Base-by-base conservation (phyloP, 2,113 vertebrate species). In the Thalassoma bifasciatum region DNA sequence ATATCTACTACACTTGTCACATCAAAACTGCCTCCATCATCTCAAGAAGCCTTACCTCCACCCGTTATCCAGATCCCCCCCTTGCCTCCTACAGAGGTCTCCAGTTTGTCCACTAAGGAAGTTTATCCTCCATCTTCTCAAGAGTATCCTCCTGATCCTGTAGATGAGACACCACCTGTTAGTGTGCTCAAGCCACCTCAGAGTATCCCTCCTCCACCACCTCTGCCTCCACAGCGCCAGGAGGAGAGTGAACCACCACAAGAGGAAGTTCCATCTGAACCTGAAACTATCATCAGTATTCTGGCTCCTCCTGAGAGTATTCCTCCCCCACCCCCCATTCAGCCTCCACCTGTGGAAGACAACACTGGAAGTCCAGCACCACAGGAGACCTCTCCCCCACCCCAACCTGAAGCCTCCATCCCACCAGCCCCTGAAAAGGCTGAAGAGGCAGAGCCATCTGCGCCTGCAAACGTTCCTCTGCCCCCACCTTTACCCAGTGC, bases 181-280 rank as follows among this genome's bases (percentile, higher is more conserved):
- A 66, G 24, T 37, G 79, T 46, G 8, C 51, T 80, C 8, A 19
- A 12, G n/a, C 75, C 81, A 51, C 89, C 83, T n/a, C 58, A 72
- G 62, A 83, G 73, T 88, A 83, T 87, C 80, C 83, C 86, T 42
- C 85, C 79, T 59, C 66, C 81, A 38, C 79, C 72, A 26, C 44
- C 76, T 1, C 49, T 69, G 1, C 66, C 11, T 1, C 26, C 67
- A 59, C 38, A 72, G 4, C 24, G 52, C 8, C 50, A 73, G 26
- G 52, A 77, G 24, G 50, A 82, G n/a, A 51, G 34, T 61, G 16
- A 68, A 63, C 17, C 61, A 42, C 30, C 62, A 44, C 51, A 72
- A n/a, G 64, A 82, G 6, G 50, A 16, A 10, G 42, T 64, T 26
- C 65, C 23, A 19, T 38, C 65, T 2, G 16, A 79, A 59, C 26